These are phyloP conservation scores for Ormyrus thymus DNA, from an alignment of 2,888 invertebrate genomes.

Conservation along the genomic window DNA sequence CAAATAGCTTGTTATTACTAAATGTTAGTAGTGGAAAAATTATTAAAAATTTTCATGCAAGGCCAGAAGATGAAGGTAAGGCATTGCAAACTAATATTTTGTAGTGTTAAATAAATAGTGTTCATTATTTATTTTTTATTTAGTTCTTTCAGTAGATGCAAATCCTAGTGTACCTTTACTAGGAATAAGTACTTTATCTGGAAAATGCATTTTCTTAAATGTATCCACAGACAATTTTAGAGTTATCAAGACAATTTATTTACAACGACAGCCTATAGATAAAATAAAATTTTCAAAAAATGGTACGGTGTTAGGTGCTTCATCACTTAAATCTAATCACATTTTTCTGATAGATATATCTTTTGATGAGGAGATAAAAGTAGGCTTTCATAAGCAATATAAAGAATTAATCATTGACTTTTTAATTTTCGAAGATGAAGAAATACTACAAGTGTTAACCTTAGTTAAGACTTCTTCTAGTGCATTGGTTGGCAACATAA, in stretches of 20 bases:
- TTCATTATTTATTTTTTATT: slow-evolving; percentile 21
- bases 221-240: slow-evolving; percentile 48
- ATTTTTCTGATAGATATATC: slow-evolving; percentile 60
- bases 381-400: slow-evolving; percentile 25
- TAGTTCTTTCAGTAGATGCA: slow-evolving; percentile 58
- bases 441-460: slow-evolving; percentile 55
- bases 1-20: slow-evolving; percentile 59
- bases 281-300: slow-evolving; percentile 63
- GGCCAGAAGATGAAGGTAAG: slow-evolving; percentile 63
- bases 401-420: slow-evolving; percentile 61
- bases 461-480: slow-evolving; percentile 54
- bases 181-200: slow-evolving; percentile 58
- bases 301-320: slow-evolving; percentile 59
- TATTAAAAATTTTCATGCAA: slow-evolving; percentile 17
- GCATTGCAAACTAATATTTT: no score
- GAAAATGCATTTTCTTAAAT: slow-evolving; percentile 62
- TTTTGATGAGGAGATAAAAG: slow-evolving; percentile 25
- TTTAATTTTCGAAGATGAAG: slow-evolving; percentile 60
- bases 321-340: slow-evolving; percentile 48
- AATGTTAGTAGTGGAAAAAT: slow-evolving; percentile 59
- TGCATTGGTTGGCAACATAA: slow-evolving; percentile 14
- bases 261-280: slow-evolving; percentile 60
- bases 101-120: no score
- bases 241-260: slow-evolving; percentile 58
- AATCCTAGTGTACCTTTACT: slow-evolving; percentile 61